A percentile compares a stretch with the other conserved stretches of the same genome.
Evolutionary conservation across 2,888 invertebrate genomes (phyloP).

Genomic region (Celastrina argiolus): DNA sequence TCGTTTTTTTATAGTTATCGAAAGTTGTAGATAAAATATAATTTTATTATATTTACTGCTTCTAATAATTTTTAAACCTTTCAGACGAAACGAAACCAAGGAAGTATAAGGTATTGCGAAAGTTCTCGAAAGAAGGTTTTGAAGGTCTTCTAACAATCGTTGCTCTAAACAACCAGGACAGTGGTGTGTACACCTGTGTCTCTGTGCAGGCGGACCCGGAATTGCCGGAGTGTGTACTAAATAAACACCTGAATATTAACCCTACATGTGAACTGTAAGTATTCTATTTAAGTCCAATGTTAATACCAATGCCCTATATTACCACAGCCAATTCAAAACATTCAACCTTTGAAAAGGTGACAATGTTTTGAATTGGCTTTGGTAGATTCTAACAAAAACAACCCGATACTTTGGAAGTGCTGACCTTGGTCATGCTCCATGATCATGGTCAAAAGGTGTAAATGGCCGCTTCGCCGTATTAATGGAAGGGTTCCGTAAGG

Average conservation of each 20-base stretch:
- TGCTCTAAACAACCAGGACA: constrained; percentile 49
- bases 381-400: neutral
- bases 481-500: neutral
- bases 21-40: too few species aligned
- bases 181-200: constrained; percentile 51
- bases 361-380: too few species aligned
- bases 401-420: neutral
- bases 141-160: constrained; percentile 58
- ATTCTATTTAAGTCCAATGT: too few species aligned
- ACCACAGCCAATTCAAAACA: too few species aligned
- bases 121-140: constrained; percentile 55
- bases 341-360: too few species aligned
- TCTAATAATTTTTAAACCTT: constrained; percentile 24
- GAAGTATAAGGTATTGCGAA: constrained; percentile 56
- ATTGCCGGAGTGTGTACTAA: constrained; percentile 42
- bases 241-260: constrained; percentile 46
- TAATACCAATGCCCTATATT: too few species aligned
- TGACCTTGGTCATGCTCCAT: neutral
- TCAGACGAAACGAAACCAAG: constrained; percentile 44
- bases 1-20: too few species aligned
- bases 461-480: neutral
- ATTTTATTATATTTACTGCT: too few species aligned
- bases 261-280: constrained; percentile 58
- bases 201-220: constrained; percentile 47
- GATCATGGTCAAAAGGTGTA: neutral